phyloP scores from a whole-genome alignment of 1,140 invertebrate species.

The Marisa cornuarietis region DNA sequence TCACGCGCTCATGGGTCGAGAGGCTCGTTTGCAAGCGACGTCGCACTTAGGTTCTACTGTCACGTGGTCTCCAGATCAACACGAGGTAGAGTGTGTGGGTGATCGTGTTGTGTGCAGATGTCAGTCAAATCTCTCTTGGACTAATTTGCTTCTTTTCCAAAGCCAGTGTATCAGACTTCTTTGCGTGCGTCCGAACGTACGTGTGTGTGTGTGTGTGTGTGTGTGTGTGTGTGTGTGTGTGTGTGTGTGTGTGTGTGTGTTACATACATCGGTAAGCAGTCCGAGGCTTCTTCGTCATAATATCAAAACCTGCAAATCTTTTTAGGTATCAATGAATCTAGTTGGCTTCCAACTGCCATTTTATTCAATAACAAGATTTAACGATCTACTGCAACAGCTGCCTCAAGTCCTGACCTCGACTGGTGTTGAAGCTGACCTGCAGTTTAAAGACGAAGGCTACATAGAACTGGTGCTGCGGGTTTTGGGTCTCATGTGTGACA shows the following conservation, averaged over 20 bases:
- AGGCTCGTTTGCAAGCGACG: not conserved
- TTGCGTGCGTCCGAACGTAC: not conserved
- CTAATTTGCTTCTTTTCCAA: too few species aligned
- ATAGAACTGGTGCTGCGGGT: constrained; percentile 61
- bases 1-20: not conserved
- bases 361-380: not conserved
- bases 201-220: constrained; percentile 5
- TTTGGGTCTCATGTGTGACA: constrained; percentile 65
- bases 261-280: not conserved
- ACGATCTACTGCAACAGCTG: not conserved
- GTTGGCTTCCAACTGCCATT: not conserved
- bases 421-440: constrained; percentile 33
- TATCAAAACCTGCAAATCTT: too few species aligned
- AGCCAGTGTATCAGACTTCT: too few species aligned
- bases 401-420: not conserved
- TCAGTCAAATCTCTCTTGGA: too few species aligned
- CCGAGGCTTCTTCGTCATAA: too few species aligned
- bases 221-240: constrained; percentile 8
- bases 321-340: too few species aligned
- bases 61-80: not conserved
- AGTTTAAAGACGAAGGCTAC: constrained; percentile 60
- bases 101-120: too few species aligned
- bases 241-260: constrained; percentile 12
- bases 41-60: not conserved
- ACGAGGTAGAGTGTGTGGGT: not conserved